These are phyloP conservation scores for Limnephilus marmoratus DNA, from an alignment of 2,888 invertebrate genomes.

Conservation along the genomic window DNA sequence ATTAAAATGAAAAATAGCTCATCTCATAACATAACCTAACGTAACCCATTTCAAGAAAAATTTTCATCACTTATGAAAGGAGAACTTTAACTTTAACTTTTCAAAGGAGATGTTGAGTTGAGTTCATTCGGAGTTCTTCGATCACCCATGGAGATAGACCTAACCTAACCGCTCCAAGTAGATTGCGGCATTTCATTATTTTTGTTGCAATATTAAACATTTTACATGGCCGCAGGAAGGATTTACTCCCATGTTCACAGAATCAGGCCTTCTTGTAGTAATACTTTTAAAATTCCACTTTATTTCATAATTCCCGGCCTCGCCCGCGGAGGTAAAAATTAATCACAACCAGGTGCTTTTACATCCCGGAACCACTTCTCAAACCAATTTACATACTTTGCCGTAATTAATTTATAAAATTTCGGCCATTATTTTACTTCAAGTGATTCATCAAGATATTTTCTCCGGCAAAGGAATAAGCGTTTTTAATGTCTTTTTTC, in stretches of 20 bases:
- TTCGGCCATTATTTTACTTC: conserved; percentile 20
- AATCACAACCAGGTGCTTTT: conserved; percentile 27
- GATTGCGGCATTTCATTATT: too few relatives aligned
- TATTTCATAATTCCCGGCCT: background rate
- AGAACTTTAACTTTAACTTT: too few relatives aligned
- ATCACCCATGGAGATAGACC: too few relatives aligned
- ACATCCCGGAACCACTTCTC: conserved; percentile 13
- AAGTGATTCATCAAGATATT: conserved; percentile 20
- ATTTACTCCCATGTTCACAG: background rate
- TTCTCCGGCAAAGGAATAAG: background rate
- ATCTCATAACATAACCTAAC: too few relatives aligned
- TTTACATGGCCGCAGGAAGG: background rate
- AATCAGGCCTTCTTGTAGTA: background rate
- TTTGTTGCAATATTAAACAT: background rate
- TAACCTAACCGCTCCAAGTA: too few relatives aligned
- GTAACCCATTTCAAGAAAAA: too few relatives aligned
- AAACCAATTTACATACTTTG: conserved; percentile 34
- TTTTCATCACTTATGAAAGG: too few relatives aligned
- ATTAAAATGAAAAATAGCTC: too few relatives aligned
- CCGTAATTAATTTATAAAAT: conserved; percentile 36
- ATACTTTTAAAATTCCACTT: background rate
- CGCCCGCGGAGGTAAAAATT: conserved; percentile 13
- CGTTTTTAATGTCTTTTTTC: conserved; percentile 16
- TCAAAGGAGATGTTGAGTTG: too few relatives aligned
- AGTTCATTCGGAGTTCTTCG: too few relatives aligned